phyloP scores from a whole-genome alignment of 2,888 invertebrate genomes.

The Coenonympha glycerion region DNA sequence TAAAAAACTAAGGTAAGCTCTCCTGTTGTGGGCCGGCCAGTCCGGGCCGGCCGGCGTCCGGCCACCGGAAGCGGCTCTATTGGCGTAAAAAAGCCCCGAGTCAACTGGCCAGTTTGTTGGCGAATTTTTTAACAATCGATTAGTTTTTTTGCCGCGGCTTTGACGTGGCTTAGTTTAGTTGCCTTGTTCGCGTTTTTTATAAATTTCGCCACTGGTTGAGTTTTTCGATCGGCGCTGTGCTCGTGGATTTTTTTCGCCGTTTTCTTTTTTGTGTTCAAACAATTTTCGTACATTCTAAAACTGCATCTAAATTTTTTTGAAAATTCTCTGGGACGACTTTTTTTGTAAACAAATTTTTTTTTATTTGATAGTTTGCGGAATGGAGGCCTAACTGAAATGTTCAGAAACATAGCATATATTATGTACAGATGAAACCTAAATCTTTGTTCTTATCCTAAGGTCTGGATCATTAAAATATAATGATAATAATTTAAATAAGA shows the following conservation, averaged over 20 bases:
- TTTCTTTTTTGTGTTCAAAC: slow-evolving; percentile 20
- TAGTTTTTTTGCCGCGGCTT: slow-evolving; percentile 52
- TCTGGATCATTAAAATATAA: too few relatives aligned
- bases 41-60: slow-evolving; percentile 60
- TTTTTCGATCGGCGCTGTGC: slow-evolving; percentile 27
- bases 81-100: slow-evolving; percentile 66
- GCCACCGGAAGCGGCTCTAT: slow-evolving; percentile 62
- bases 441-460: too few relatives aligned
- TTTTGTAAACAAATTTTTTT: background rate
- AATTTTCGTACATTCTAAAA: slow-evolving; percentile 19
- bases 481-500: too few relatives aligned
- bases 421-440: too few relatives aligned
- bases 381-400: background rate
- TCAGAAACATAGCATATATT: background rate
- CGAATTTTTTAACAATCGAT: slow-evolving; percentile 57
- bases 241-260: slow-evolving; percentile 13
- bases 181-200: slow-evolving; percentile 35
- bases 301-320: slow-evolving; percentile 3
- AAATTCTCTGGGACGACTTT: background rate
- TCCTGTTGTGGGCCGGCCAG: slow-evolving; percentile 65
- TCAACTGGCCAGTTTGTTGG: slow-evolving; percentile 63
- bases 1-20: slow-evolving; percentile 75
- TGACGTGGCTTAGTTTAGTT: slow-evolving; percentile 38
- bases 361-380: background rate
- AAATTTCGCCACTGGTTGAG: slow-evolving; percentile 28